Base-by-base conservation (phyloP, 1,140 invertebrate species). In the Himalopsyche phryganea region DNA sequence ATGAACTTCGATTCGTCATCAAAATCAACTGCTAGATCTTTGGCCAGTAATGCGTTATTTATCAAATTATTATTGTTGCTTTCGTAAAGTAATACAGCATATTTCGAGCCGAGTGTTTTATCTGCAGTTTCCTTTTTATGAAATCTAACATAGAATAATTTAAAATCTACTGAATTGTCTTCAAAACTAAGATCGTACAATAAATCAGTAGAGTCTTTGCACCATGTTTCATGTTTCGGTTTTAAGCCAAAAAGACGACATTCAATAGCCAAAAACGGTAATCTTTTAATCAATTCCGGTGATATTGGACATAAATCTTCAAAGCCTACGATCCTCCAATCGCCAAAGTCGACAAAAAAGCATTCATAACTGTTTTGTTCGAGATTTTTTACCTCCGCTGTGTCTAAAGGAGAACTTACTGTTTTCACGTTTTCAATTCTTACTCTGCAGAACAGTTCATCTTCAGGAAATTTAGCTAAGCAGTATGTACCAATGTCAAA, bases 231-330 rank as follows among this genome's bases (percentile, higher is more conserved):
- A 7, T 68, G 71, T 1, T 50, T 47, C 0, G 73, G 70, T 52
- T 68, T 54, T 0, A 77, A 47, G 44, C 73, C 73, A n/a, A 73
- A 46, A 13, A 78, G 57, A 40, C 71, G 55, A 58, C 75, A 78
- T 67, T 78, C 76, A 28, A 78, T 76, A 10, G 73, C 70, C 70
- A 77, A 75, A 52, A 76, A 78, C 0, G 75, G 75, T 38, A 77
- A 33, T 56, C 67, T 59, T 7, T 61, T 67, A 13, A 77, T 65
- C 13, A 76, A 63, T 42, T 69, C 66, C 9, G 70, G 65, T 11
- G 68, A 65, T 28, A 76, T 76, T 17, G 69, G 63, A 0, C 63
- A 35, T 28, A 76, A 42, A 61, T 73, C 35, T 6, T 69, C 63
- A 40, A 51, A 28, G 23, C 48, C 38, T 2, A 77, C 62, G 2